Conservation (phyloP, 2,113 vertebrate species). For the Sakesphorus luctuosus region DNA sequence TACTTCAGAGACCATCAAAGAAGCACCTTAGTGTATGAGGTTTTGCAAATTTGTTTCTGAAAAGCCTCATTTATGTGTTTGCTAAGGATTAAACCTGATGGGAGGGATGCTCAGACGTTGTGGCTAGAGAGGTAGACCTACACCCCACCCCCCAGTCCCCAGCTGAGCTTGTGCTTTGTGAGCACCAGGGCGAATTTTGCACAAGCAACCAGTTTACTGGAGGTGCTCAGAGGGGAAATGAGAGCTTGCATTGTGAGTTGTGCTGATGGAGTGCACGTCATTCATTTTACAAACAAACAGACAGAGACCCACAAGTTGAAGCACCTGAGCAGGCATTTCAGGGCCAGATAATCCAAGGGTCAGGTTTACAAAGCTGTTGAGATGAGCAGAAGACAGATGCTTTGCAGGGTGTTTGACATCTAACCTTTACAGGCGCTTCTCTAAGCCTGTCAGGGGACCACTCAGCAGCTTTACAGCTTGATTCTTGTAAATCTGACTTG, state of each 20-base stretch:
- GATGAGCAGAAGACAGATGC: background rate
- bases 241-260: background rate
- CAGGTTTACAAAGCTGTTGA: background rate
- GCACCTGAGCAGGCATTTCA: background rate
- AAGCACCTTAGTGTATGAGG: background rate
- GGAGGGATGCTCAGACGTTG: background rate
- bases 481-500: background rate
- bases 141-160: no score
- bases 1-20: background rate
- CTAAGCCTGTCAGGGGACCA: background rate
- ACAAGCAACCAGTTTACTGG: background rate
- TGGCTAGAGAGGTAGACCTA: background rate
- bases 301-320: background rate
- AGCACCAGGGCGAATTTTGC: background rate
- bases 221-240: background rate
- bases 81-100: background rate
- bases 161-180: background rate
- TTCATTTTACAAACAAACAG: accelerated
- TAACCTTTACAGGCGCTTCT: background rate
- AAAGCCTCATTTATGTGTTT: background rate
- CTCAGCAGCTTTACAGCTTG: background rate
- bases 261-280: accelerated
- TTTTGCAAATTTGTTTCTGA: background rate
- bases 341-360: background rate
- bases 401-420: background rate